Percentiles rank a stretch among this genome's conserved stretches.
Evolutionary conservation across 1,140 invertebrate genomes (phyloP).

Genomic region (Drosophila mauritiana): DNA sequence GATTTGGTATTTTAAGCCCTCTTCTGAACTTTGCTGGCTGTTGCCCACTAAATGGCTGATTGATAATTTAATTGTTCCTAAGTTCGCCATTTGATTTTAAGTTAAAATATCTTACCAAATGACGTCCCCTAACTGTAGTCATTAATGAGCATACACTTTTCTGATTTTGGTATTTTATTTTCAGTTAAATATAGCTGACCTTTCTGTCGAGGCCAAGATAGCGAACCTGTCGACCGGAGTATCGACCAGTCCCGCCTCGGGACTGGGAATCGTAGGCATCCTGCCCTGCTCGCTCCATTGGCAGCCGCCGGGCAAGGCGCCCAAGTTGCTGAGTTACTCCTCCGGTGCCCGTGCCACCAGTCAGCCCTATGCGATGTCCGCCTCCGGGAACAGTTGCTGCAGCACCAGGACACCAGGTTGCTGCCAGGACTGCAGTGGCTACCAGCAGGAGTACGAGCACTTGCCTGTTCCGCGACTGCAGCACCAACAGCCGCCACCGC

Average conservation of each 20-base stretch:
- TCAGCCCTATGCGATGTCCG: constrained; percentile 54
- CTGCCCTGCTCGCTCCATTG: constrained; percentile 67
- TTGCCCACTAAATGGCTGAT: neutral
- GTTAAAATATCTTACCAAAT: neutral
- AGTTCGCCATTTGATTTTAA: constrained; percentile 4
- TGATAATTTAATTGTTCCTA: neutral
- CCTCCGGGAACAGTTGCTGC: constrained; percentile 29
- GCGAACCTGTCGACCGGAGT: constrained; percentile 29
- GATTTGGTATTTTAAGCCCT: constrained; percentile 12
- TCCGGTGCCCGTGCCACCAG: constrained; percentile 14
- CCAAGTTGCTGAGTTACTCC: constrained; percentile 53
- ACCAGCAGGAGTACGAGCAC: constrained; percentile 57
- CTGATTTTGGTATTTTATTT: neutral
- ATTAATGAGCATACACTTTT: too few relatives aligned
- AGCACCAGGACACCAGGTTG: constrained; percentile 7
- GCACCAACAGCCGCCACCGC: constrained; percentile 49
- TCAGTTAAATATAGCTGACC: constrained; percentile 10
- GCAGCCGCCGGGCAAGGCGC: constrained; percentile 57
- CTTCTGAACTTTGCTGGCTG: neutral
- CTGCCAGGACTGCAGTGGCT: constrained; percentile 57
- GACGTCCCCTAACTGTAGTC: too few relatives aligned
- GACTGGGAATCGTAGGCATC: constrained; percentile 67
- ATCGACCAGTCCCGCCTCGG: constrained; percentile 52
- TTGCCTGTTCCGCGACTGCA: constrained; percentile 60
- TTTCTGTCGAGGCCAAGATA: constrained; percentile 47